Evolutionary conservation across 2,888 invertebrate genomes (phyloP).

Genomic region (Ceriagrion tenellum): DNA sequence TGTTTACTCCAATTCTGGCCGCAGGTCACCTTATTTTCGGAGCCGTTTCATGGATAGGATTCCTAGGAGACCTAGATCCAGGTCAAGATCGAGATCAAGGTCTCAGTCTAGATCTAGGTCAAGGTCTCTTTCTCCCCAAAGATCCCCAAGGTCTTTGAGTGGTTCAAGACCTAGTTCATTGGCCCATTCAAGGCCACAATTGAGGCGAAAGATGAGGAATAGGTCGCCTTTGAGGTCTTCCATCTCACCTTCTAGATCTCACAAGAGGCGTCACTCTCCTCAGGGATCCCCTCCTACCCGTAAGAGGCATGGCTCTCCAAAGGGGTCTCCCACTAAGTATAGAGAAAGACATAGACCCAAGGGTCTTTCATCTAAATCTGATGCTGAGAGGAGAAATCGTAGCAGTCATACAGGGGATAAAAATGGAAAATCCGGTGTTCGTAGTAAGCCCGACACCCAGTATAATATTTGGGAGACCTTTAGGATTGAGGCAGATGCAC

Average conservation of each 20-base stretch:
- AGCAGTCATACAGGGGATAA: neutral
- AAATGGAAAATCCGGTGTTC: neutral
- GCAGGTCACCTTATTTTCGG: neutral
- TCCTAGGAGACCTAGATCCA: neutral
- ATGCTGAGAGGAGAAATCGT: neutral
- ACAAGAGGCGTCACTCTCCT: neutral
- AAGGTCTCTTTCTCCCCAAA: neutral
- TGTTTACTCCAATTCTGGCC: neutral
- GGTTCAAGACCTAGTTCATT: neutral
- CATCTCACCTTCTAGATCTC: neutral
- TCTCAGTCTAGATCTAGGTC: neutral
- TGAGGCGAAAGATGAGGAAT: neutral
- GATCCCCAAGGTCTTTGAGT: neutral
- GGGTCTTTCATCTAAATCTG: neutral
- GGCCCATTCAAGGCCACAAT: neutral
- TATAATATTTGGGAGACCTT: neutral
- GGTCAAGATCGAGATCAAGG: neutral
- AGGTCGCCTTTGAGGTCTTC: neutral
- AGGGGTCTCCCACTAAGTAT: neutral
- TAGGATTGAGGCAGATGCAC: conserved; percentile 79
- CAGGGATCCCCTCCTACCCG: neutral
- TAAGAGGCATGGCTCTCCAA: neutral
- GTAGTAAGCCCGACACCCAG: neutral
- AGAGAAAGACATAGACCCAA: neutral
- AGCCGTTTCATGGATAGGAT: neutral